These are phyloP conservation scores for Solenopsis invicta DNA, from an alignment of 1,140 invertebrate genomes.

Conservation along the genomic window DNA sequence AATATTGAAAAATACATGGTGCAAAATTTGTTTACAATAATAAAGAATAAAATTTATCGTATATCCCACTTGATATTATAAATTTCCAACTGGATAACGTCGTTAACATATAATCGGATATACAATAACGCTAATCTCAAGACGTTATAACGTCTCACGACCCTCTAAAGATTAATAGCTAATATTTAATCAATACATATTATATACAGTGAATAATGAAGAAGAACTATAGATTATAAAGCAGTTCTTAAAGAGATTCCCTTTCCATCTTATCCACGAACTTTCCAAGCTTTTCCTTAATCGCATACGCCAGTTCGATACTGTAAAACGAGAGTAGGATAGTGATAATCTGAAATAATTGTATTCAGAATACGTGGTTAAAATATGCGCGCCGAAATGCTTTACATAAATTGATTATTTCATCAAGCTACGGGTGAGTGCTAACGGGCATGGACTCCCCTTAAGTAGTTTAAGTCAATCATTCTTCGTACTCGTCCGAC, in stretches of 20 bases:
- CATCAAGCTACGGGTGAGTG: constrained; percentile 8
- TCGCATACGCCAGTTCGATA: neutral
- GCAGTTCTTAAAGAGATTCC: neutral
- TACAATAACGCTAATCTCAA: too few species aligned
- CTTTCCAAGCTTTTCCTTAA: neutral
- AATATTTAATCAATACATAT: neutral
- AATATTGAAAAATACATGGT: too few species aligned
- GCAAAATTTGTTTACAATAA: too few species aligned
- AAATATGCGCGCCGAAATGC: constrained; percentile 27
- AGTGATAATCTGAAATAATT: neutral
- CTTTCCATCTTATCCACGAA: neutral
- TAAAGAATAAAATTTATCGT: too few species aligned
- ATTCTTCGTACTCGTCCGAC: constrained; percentile 46
- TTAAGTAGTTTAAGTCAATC: constrained; percentile 61
- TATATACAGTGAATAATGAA: neutral
- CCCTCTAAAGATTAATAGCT: neutral
- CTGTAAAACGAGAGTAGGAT: neutral
- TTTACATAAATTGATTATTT: constrained; percentile 60
- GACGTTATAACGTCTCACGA: too few species aligned
- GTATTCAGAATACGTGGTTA: constrained; percentile 16
- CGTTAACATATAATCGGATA: too few species aligned
- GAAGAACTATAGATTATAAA: neutral
- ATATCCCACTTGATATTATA: too few species aligned
- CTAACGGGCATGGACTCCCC: neutral
- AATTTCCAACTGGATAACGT: too few species aligned